These are phyloP conservation scores for Bolinopsis microptera DNA, from an alignment of 37 sponge, comb jelly and placozoan species.

Conservation along the genomic window DNA sequence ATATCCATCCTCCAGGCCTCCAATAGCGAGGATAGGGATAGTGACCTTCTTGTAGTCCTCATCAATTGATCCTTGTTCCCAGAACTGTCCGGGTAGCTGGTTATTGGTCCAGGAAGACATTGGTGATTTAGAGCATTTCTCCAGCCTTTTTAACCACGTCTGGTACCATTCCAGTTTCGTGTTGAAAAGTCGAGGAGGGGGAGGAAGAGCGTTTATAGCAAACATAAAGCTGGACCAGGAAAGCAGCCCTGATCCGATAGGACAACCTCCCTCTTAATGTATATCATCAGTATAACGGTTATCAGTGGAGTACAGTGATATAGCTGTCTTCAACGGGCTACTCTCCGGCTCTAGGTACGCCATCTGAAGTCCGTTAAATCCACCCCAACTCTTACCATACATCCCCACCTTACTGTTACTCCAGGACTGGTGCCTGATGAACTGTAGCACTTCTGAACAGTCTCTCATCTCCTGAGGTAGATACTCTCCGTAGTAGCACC, in stretches of 20 bases:
- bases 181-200: background rate
- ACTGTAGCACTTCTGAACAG: slow-evolving; percentile 7
- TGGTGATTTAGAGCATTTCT: background rate
- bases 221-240: slow-evolving; percentile 27
- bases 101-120: background rate
- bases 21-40: slow-evolving; percentile 6
- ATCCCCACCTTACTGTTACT: slow-evolving; percentile 54
- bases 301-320: slow-evolving; percentile 42
- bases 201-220: background rate
- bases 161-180: background rate
- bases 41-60: slow-evolving; percentile 18
- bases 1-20: slow-evolving; percentile 43
- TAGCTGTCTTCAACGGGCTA: slow-evolving; percentile 53
- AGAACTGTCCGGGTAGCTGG: slow-evolving; percentile 42
- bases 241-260: background rate
- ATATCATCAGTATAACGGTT: slow-evolving; percentile 47
- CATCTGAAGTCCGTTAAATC: slow-evolving; percentile 63
- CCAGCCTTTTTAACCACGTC: background rate
- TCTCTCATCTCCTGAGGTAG: slow-evolving; percentile 4
- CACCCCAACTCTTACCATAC: slow-evolving; percentile 66
- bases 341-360: background rate
- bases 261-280: slow-evolving; percentile 26
- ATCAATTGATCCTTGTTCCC: slow-evolving; percentile 35
- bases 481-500: slow-evolving; percentile 47
- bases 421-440: background rate